These are phyloP conservation scores for Neoniphon sammara DNA, from an alignment of 2,797 vertebrate species.

Conservation along the genomic window DNA sequence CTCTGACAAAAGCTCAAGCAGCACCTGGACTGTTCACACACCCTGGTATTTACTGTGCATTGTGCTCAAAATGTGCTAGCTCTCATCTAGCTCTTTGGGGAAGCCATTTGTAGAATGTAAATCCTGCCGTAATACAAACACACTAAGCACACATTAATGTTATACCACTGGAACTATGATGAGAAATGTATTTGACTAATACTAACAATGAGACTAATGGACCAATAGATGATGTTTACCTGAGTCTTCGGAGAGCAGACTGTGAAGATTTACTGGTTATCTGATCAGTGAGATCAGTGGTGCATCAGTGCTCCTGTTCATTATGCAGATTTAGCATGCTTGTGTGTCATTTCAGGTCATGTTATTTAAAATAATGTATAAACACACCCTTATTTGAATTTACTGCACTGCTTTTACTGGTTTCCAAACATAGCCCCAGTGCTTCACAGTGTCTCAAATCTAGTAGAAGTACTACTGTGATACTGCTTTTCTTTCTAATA, in stretches of 20 bases:
- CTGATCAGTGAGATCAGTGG: not conserved
- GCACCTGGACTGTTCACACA: conserved; percentile 73
- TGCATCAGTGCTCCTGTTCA: not conserved
- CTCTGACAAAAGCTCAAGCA: conserved; percentile 54
- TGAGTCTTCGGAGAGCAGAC: conserved; percentile 1
- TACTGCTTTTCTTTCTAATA: no score
- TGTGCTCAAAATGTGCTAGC: conserved; percentile 39
- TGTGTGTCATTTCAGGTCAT: not conserved
- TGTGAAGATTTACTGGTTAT: not conserved
- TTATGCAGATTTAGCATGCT: no score
- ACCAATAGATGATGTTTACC: conserved; percentile 3
- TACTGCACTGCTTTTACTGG: not conserved
- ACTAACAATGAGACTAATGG: conserved; percentile 77
- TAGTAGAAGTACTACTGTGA: not conserved
- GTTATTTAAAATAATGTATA: not conserved
- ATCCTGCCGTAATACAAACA: conserved; percentile 34
- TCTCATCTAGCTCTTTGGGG: conserved; percentile 4
- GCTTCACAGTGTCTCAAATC: not conserved
- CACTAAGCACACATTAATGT: conserved; percentile 6
- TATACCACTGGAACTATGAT: not conserved
- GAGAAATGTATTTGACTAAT: conserved; percentile 86
- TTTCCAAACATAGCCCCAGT: not conserved
- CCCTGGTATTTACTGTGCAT: conserved; percentile 50
- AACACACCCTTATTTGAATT: not conserved
- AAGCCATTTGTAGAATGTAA: conserved; percentile 15